Evolutionary conservation across 1,140 invertebrate genomes (phyloP), one percentile per base, ranked within the genome.

Genomic region (Bacillus rossius): DNA sequence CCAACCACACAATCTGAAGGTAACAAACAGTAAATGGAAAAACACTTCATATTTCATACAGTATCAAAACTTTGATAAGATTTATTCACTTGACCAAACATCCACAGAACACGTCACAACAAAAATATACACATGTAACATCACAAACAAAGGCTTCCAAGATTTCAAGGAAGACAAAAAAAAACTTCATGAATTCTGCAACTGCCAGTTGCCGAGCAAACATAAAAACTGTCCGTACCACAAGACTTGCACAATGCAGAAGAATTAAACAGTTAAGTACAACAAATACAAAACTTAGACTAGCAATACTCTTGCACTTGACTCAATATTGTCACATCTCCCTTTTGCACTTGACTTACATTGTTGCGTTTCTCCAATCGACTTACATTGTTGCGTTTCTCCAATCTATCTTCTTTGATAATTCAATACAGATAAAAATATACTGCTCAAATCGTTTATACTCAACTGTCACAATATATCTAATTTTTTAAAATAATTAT

Each of bases 91-190:
- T n/a, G 38, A 8, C 38, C 13, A 23, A 37, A 52, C 26, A 52
- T 23, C 10, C 50, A 55, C 40, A 55, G 29, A 43, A 26, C 53
- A 55, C 53, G 45, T 45, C 53, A 55, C 40, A 23, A 55, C 41
- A 55, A 42, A 45, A 49, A 25, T 37, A 37, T 26, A 26, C 16
- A 43, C 40, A 55, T 55, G n/a, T 42, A 55, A 23, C 42, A 55
- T 23, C 22, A 22, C 41, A 16, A 43, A 55, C 38, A 55, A 55
- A 55, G 26, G 26, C 38, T 40, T 55, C 17, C 20, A 14, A 4
- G 17, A n/a, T 34, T 22, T 55, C 26, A 17, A 52, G 38, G 29
- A 37, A 37, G 17, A 37, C n/a, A 25, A 55, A n/a, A n/a, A n/a
- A n/a, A n/a, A 55, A 45, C 17, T 40, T 26, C 43, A 16, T 29